Evolutionary conservation across 2,888 invertebrate genomes (phyloP).

Genomic region (Cephus nigrinus): DNA sequence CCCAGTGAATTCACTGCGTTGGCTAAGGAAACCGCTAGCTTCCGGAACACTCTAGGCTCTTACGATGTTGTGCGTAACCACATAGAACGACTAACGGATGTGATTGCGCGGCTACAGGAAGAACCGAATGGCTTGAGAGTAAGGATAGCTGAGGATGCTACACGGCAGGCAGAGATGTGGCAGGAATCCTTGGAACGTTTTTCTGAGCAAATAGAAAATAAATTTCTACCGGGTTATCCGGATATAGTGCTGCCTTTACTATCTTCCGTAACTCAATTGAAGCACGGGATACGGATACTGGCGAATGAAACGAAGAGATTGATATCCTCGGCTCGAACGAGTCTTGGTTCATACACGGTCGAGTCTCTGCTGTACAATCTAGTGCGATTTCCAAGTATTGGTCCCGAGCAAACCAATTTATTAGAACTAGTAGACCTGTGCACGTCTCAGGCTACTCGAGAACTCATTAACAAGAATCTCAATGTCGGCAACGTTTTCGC

Average conservation of each 20-base stretch:
- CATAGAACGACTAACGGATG: conserved; percentile 9
- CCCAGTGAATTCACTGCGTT: conserved; percentile 43
- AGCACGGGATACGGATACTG: conserved; percentile 73
- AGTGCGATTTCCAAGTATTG: conserved; percentile 68
- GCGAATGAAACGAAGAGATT: conserved; percentile 70
- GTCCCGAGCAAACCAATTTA: conserved; percentile 53
- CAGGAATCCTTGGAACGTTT: conserved; percentile 71
- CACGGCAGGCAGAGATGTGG: conserved; percentile 69
- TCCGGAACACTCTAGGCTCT: conserved; percentile 55
- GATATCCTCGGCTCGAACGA: conserved; percentile 57
- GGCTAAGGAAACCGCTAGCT: conserved; percentile 55
- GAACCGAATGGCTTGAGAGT: conserved; percentile 18
- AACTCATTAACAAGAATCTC: conserved; percentile 62
- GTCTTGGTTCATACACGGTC: conserved; percentile 30
- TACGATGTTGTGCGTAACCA: conserved; percentile 61
- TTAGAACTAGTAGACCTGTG: conserved; percentile 68
- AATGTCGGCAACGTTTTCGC: conserved; percentile 37
- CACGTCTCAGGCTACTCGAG: conserved; percentile 61
- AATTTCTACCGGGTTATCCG: conserved; percentile 77
- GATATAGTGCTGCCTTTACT: conserved; percentile 82
- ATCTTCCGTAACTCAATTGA: conserved; percentile 75
- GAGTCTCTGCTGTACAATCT: conserved; percentile 65
- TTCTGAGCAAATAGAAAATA: conserved; percentile 69
- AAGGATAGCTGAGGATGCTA: conserved; percentile 54
- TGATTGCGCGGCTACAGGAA: background rate